Base-by-base conservation (phyloP, 2,797 vertebrate species). In the Dendrocincla fuliginosa region DNA sequence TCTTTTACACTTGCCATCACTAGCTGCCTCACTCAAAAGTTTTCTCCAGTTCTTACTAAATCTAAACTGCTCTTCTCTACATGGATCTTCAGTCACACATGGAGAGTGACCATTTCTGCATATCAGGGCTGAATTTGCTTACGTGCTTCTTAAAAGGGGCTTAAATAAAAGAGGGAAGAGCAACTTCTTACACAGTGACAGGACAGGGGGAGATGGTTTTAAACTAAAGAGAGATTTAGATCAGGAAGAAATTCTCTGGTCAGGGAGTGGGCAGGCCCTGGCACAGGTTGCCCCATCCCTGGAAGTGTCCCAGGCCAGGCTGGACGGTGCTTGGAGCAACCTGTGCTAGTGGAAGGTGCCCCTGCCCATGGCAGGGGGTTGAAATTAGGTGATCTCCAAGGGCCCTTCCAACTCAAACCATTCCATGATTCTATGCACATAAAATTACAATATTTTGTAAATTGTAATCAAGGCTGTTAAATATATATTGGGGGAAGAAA, bases 121-220 rank as follows among this genome's bases (percentile, higher is more conserved):
- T 5, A 65, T 16, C 17, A 53, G 23, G 70, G 7, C 10, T 73
- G 30, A 12, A 65, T 57, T 87, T 82, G 35, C 78, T 59, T 16
- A 42, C 0, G 13, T 0, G 2, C 13, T 60, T 35, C 41, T 53
- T 35, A 59, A 32, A 47, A 4, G 10, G 24, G 10, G 20, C 1
- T 52, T 22, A 64, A 5, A 14, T 10, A 41, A 28, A 70, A 76
- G 16, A 8, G 35, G 12, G 44, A 52, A 15, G 13, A 60, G 18
- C 32, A 60, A n/a, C 30, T 53, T 60, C 16, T 78, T 27, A 41
- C 32, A 50, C 8, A 56, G 33, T 19, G 57, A 20, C 30, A 71
- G 46, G 25, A 65, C 9, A n/a, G 47, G 30, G 15, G 13, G 13
- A 42, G 52, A 53, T 32, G 4, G 17, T 33, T 84, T 59, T 24